Evolutionary conservation across 2,113 vertebrate genomes (phyloP).

Genomic region (Aphyosemion australe): DNA sequence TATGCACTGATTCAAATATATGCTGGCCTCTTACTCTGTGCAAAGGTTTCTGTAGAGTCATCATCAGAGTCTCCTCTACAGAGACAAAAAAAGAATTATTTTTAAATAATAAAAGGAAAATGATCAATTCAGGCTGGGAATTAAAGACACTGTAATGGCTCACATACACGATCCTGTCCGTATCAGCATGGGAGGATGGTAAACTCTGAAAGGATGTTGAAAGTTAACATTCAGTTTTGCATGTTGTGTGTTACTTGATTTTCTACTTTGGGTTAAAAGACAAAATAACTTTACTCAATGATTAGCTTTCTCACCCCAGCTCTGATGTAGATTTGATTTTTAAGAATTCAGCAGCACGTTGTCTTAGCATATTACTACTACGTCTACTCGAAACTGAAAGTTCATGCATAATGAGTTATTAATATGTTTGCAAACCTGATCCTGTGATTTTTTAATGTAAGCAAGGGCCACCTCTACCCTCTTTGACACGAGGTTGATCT

Average conservation of each 20-base stretch:
- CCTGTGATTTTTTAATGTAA: slow-evolving; percentile 19
- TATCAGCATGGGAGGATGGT: not conserved
- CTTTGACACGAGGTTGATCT: slow-evolving; percentile 48
- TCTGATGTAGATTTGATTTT: too few species aligned
- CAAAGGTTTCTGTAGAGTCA: not conserved
- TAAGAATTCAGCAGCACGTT: not conserved
- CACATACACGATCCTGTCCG: slow-evolving; percentile 10
- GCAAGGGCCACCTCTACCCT: slow-evolving; percentile 60
- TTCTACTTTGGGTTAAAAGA: too few species aligned
- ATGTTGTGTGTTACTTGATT: too few species aligned
- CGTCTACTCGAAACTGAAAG: too few species aligned
- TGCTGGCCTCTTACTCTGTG: slow-evolving; percentile 18
- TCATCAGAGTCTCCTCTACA: slow-evolving; percentile 20
- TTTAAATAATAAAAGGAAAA: too few species aligned
- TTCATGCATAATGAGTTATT: not conserved
- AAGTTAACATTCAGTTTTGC: not conserved
- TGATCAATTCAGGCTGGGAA: too few species aligned
- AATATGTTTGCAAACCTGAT: slow-evolving; percentile 48
- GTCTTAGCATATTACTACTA: not conserved
- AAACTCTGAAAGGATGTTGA: slow-evolving; percentile 33
- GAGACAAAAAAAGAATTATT: too few species aligned
- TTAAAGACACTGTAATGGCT: not conserved
- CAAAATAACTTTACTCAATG: too few species aligned
- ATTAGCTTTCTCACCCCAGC: too few species aligned
- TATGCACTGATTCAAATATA: not conserved